Evolutionary conservation across 2,888 invertebrate species (phyloP).

Genomic region (Mesoligia furuncula): DNA sequence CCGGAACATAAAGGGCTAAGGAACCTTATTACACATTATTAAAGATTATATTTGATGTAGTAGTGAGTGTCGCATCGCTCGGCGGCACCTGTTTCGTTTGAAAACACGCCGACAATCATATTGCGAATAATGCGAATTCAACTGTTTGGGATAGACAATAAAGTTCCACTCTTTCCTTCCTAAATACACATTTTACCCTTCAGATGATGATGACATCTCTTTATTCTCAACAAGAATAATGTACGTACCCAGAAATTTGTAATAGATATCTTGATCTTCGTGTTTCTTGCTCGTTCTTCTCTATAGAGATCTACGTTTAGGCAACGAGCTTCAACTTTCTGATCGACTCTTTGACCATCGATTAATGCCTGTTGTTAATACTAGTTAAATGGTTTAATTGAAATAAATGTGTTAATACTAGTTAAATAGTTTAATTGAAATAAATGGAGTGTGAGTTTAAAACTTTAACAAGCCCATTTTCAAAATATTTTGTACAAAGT

Average conservation of each 20-base stretch:
- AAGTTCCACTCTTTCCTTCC: too few relatives aligned
- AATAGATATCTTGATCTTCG: neutral
- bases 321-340: neutral
- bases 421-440: neutral
- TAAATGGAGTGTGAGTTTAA: neutral
- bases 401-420: neutral
- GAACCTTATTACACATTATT: too few relatives aligned
- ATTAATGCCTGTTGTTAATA: neutral
- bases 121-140: too few relatives aligned
- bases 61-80: too few relatives aligned
- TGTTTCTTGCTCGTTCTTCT: neutral
- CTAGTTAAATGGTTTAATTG: neutral
- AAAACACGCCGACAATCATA: too few relatives aligned
- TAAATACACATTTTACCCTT: too few relatives aligned
- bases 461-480: neutral
- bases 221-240: neutral
- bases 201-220: too few relatives aligned
- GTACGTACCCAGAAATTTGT: neutral
- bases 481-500: slow-evolving; percentile 4
- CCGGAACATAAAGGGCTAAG: too few relatives aligned
- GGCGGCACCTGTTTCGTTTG: too few relatives aligned
- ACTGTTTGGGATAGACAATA: too few relatives aligned
- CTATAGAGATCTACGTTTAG: neutral
- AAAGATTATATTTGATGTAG: too few relatives aligned
- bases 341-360: neutral